Evolutionary conservation across 1,140 invertebrate genomes (phyloP).

Genomic region (Penaeus chinensis): DNA sequence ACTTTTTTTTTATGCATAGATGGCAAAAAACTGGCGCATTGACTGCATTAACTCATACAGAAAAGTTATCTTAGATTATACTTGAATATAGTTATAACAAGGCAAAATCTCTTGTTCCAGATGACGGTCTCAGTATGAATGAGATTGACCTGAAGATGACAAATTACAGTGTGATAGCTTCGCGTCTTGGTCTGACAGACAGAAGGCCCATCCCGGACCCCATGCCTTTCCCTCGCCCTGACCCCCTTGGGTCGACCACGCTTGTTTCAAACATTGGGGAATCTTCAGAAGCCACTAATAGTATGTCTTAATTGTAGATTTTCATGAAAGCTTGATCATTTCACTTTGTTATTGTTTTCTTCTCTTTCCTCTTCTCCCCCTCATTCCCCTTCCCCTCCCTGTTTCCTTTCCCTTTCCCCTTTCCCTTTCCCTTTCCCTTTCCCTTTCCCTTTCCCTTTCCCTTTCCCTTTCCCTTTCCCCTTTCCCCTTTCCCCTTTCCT

Average conservation of each 20-base stretch:
- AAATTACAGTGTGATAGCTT: constrained; percentile 62
- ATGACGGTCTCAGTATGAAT: constrained; percentile 64
- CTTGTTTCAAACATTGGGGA: constrained; percentile 66
- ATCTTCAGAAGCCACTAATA: constrained; percentile 18
- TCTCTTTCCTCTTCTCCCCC: too few species aligned
- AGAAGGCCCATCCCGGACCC: constrained; percentile 69
- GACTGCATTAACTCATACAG: too few species aligned
- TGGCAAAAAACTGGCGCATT: too few species aligned
- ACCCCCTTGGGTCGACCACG: constrained; percentile 72
- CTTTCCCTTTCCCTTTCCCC: too few species aligned
- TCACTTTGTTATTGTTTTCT: neutral
- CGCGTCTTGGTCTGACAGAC: constrained; percentile 68
- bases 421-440: too few species aligned
- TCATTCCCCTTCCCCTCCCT: too few species aligned
- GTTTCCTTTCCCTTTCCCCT: too few species aligned
- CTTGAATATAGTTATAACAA: neutral
- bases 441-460: too few species aligned
- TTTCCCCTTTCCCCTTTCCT: too few species aligned
- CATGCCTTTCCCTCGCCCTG: constrained; percentile 70
- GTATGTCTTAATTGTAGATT: neutral
- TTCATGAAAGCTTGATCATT: too few species aligned
- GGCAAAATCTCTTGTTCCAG: constrained; percentile 48
- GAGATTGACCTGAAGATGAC: constrained; percentile 64
- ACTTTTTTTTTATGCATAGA: too few species aligned
- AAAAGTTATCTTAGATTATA: too few species aligned